A percentile compares a stretch with the other conserved stretches of the same genome.
Conservation (phyloP, 92 coral and sea anemone species). For the Virgularia gustaviana region DNA sequence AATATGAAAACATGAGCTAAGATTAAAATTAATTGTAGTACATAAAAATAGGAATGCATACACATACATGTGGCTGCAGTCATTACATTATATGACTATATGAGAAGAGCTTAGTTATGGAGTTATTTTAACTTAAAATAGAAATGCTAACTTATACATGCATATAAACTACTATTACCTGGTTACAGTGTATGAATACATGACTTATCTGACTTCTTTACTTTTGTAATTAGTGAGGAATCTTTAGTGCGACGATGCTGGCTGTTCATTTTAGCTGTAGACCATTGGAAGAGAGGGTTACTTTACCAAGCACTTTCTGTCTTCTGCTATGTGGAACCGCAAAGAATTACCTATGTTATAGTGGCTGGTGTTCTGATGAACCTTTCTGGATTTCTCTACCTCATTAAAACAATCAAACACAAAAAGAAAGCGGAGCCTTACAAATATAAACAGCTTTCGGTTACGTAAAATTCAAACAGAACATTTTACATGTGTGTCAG, state of each 20-base stretch:
- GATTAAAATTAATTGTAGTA: too few species aligned
- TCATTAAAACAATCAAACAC: slow-evolving; percentile 66
- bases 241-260: slow-evolving; percentile 64
- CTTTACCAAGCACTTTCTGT: slow-evolving; percentile 68
- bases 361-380: slow-evolving; percentile 73
- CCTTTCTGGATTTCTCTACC: slow-evolving; percentile 66
- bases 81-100: too few species aligned
- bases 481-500: too few species aligned
- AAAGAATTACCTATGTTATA: slow-evolving; percentile 66
- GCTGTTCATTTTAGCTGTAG: slow-evolving; percentile 71
- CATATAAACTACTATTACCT: not conserved
- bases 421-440: slow-evolving; percentile 64
- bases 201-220: not conserved
- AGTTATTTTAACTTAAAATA: not conserved
- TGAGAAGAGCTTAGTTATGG: too few species aligned
- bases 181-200: not conserved
- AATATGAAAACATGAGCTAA: too few species aligned
- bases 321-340: slow-evolving; percentile 71
- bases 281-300: slow-evolving; percentile 85
- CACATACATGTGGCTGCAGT: too few species aligned
- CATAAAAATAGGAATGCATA: too few species aligned
- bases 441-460: slow-evolving; percentile 80
- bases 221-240: slow-evolving; percentile 58
- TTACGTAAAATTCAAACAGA: slow-evolving; percentile 59
- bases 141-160: not conserved